phyloP scores from a whole-genome alignment of 2,797 vertebrate species.

The Decapterus maruadsi region DNA sequence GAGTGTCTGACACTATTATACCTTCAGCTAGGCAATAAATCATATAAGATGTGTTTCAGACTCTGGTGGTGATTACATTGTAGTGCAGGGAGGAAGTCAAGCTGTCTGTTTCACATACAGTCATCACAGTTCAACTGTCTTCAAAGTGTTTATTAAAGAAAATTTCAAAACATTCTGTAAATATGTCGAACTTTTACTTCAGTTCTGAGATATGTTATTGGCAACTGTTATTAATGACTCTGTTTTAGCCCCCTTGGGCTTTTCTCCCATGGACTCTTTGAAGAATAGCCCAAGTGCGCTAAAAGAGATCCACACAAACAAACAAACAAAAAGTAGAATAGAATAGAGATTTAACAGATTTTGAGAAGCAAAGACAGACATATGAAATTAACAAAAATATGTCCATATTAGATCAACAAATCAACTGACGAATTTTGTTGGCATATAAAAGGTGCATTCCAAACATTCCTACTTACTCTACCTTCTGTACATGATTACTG shows the following conservation, averaged over 20 bases:
- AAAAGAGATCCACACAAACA: no score
- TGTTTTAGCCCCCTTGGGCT: no score
- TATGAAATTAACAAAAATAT: neutral
- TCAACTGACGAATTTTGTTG: neutral
- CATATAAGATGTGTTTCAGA: neutral
- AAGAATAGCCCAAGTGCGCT: no score
- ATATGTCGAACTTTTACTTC: neutral
- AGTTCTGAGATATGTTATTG: neutral
- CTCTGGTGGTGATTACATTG: neutral
- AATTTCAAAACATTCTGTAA: neutral
- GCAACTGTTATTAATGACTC: neutral
- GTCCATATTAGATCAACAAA: neutral
- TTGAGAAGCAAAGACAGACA: neutral
- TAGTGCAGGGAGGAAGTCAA: neutral
- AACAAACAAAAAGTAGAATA: neutral
- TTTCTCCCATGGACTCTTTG: no score
- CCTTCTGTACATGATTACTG: neutral
- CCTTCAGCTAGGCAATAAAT: slow-evolving; percentile 1
- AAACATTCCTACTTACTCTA: neutral
- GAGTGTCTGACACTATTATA: neutral
- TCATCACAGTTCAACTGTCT: neutral
- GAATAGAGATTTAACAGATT: neutral
- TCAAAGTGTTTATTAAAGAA: neutral
- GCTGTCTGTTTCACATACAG: neutral
- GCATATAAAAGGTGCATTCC: neutral